Evolutionary conservation across 1,140 invertebrate genomes (phyloP), one percentile per base, ranked within the genome.

Genomic region (Choristoneura fumiferana): DNA sequence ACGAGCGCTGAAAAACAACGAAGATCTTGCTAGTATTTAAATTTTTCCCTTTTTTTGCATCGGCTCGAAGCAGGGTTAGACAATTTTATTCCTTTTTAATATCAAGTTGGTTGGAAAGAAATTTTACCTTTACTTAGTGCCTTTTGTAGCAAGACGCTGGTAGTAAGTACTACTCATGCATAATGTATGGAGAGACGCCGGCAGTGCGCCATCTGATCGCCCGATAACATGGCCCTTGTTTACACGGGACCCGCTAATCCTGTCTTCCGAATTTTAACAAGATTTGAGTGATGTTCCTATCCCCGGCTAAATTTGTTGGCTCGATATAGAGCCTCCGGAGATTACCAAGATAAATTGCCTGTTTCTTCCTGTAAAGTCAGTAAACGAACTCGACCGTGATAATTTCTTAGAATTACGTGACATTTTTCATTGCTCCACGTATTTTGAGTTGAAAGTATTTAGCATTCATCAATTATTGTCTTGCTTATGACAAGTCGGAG

Each of bases 261-360:
- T 71, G 75, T 77, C 73, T 73, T 67, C 65, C 53, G 69, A 73
- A 72, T 77, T 77, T 76, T 73, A 81, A 81, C 74, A 76, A 73
- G 78, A 77, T 77, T 77, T 73, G 72, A 77, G 61, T 65, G 59
- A 75, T 75, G 67, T 69, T 63, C 56, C 57, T 54, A 64, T 63
- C 60, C 58, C 49, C 13, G 43, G 40, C 13, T 45, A 57, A 58
- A 59, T 60, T 68, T 68, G 61, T 52, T 29, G 18, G 56, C 38
- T 45, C 39, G 17, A 45, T 45, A 49, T 49, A 49, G 39, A 37
- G 56, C 39, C 56, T 57, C 34, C 40, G 18, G 12, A 45, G 56
- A 62, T 66, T 59, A 66, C 59, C 37, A 59, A 62, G 60, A 62
- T 57, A 60, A 66, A 66, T 66, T 59, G 54, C 37, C 45, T 58